Evolutionary conservation across 2,888 invertebrate species (phyloP).

Genomic region (Heteromyza rotundicornis): DNA sequence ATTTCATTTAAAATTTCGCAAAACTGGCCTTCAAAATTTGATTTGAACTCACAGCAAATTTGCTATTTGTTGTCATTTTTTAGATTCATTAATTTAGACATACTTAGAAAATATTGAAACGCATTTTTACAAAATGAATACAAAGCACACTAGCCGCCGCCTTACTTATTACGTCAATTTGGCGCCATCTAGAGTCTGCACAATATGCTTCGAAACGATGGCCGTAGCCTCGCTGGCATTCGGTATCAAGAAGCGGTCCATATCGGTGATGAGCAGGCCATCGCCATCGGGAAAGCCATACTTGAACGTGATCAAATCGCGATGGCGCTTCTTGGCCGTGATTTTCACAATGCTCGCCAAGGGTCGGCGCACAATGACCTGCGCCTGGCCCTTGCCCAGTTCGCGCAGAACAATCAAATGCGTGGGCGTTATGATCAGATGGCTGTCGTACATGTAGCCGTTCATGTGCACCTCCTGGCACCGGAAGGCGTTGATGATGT

Average conservation of each 20-base stretch:
- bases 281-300: conserved; percentile 88
- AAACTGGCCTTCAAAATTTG: no score
- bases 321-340: conserved; percentile 93
- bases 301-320: conserved; percentile 96
- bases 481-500: conserved; percentile 84
- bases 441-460: conserved; percentile 87
- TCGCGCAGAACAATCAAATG: conserved; percentile 87
- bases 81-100: no score
- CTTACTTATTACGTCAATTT: conserved; percentile 51
- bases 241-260: conserved; percentile 91
- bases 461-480: conserved; percentile 93
- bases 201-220: conserved; percentile 87
- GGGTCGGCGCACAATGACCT: conserved; percentile 85
- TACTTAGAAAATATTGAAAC: no score
- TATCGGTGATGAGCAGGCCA: conserved; percentile 80
- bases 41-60: no score
- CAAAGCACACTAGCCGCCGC: no score
- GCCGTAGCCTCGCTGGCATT: conserved; percentile 90
- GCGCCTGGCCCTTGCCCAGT: conserved; percentile 75
- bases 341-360: conserved; percentile 94
- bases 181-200: conserved; percentile 65
- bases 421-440: conserved; percentile 82
- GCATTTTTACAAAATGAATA: no score
- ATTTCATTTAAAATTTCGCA: no score
- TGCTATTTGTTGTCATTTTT: no score